Evolutionary conservation across 2,113 vertebrate species (phyloP), one percentile per base, ranked within the genome.

Genomic region (Phaethon lepturus): DNA sequence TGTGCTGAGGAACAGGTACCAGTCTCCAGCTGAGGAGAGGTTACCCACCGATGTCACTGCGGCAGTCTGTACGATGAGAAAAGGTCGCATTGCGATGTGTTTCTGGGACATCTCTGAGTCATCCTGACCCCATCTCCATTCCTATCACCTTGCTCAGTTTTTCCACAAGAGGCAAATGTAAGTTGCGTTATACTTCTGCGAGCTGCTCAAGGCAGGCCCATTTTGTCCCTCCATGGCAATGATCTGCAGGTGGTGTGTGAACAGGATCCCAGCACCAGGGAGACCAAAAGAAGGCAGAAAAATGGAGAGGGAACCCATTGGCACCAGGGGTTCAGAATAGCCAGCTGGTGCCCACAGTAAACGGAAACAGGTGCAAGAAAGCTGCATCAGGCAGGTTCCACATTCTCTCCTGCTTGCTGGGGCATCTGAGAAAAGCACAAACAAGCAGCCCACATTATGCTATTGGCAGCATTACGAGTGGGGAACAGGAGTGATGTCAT

Each of bases 21-120:
- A 18, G 19, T 60, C 26, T 90, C 29, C 35, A 52, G 25, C 19
- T 35, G 58, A 78, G 58, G 44, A 78, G 25, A 67, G 40, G 26
- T 55, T 55, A 31, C 15, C 28, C 33, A 5, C 35, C 3, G 0
- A 10, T 25, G 31, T 80, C 4, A 1, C 7, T 0, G 8, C 0
- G 2, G 20, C 29, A 62, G 17, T 28, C 59, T 58, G 35, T 42
- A 7, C 2, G 2, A 42, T 25, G 42, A 53, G 17, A 63, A 64
- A 83, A 35, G 22, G 4, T 7, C 6, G 0, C 22, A 10, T 16
- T 42, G 17, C 19, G n/a, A 6, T 2, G n/a, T 40, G 44, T n/a
- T 90, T 35, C 52, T 86, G 44, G 68, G 73, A 81, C 26, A 45
- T 10, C 19, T 67, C 86, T 12, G 28, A 13, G 19, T 52, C 1